Conservation (phyloP, 2,797 vertebrate species). For the Saxicola maurus region DNA sequence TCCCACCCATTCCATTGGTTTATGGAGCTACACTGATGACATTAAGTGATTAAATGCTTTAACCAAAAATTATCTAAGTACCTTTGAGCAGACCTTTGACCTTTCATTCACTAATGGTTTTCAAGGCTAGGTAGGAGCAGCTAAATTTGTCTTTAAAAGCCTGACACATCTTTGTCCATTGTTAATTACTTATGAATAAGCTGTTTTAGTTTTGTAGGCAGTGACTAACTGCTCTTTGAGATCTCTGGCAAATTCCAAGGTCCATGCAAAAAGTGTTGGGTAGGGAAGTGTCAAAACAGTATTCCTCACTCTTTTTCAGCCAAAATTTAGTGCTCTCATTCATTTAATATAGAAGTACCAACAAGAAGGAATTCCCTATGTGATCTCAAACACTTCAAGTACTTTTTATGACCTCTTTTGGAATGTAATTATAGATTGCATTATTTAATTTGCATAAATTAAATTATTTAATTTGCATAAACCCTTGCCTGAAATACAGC, state of each 20-base stretch:
- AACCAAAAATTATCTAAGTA: background rate
- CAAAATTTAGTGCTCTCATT: background rate
- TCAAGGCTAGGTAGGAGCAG: background rate
- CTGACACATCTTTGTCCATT: background rate
- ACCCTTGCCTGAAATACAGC: background rate
- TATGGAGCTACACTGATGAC: background rate
- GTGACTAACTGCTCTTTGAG: background rate
- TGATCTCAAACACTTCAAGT: background rate
- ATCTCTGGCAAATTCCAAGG: background rate
- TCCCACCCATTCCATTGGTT: background rate
- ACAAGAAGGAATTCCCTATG: background rate
- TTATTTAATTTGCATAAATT: background rate
- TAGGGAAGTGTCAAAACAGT: background rate
- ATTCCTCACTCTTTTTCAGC: background rate
- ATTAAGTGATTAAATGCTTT: constrained; percentile 1
- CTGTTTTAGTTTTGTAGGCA: background rate
- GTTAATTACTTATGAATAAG: background rate
- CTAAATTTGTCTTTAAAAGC: background rate
- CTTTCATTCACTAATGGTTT: background rate
- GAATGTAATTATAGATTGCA: background rate
- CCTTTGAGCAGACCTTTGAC: background rate
- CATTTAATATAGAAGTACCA: background rate
- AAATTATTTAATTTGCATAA: background rate
- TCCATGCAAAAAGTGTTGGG: background rate
- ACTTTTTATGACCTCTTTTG: background rate